Percentiles rank a stretch among this genome's conserved stretches.
These are phyloP conservation scores for Gymnoscelis rufifasciata DNA, from an alignment of 2,888 invertebrate genomes.

Conservation along the genomic window DNA sequence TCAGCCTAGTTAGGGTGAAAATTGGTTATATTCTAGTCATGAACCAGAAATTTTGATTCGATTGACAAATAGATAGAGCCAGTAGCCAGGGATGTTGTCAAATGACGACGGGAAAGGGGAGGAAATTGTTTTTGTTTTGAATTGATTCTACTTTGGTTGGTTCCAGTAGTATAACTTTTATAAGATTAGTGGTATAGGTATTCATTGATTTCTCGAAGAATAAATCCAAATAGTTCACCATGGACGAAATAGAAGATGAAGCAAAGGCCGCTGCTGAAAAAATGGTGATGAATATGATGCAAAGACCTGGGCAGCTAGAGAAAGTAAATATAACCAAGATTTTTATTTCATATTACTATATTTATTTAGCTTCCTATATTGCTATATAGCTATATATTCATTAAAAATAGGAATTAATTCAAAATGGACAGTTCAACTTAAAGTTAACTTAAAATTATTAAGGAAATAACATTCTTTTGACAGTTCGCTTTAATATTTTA, in stretches of 20 bases:
- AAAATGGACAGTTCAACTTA: too few relatives aligned
- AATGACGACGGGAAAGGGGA: not conserved
- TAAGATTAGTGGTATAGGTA: too few relatives aligned
- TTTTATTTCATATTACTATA: not conserved
- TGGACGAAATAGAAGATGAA: conserved; percentile 87
- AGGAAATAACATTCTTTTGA: too few relatives aligned
- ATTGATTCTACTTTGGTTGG: too few relatives aligned
- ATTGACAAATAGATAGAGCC: not conserved
- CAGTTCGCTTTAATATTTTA: too few relatives aligned
- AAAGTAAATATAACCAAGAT: conserved; percentile 74
- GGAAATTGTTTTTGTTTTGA: not conserved
- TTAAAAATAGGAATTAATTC: too few relatives aligned
- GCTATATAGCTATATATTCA: too few relatives aligned
- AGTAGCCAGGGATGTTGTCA: not conserved
- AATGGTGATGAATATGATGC: conserved; percentile 94
- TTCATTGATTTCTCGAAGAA: not conserved
- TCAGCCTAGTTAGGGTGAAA: too few relatives aligned
- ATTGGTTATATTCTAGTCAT: too few relatives aligned
- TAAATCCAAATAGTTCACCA: conserved; percentile 52
- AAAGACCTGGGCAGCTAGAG: conserved; percentile 96
- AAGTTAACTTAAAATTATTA: too few relatives aligned
- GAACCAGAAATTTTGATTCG: too few relatives aligned
- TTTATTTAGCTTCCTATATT: not conserved
- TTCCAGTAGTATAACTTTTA: too few relatives aligned
- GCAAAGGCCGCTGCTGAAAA: conserved; percentile 88